Conservation (phyloP, 2,113 vertebrate genomes). For the Phodopus roborovskii region DNA sequence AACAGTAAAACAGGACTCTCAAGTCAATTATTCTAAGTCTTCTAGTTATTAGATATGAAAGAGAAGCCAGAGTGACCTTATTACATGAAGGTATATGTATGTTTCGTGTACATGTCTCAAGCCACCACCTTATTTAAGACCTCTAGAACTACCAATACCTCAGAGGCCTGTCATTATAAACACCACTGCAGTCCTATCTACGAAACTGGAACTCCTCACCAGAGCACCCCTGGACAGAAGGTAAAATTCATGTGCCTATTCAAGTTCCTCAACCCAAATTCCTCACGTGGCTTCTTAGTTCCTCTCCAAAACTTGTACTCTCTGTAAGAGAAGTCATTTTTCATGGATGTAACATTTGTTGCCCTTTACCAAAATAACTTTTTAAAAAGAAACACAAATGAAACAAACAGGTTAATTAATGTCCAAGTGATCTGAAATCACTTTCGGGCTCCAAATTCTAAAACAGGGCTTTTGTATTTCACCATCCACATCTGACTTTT, state of each 20-base stretch:
- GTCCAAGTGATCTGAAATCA: background rate
- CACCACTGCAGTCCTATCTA: too few relatives aligned
- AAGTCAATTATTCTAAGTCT: constrained; percentile 7
- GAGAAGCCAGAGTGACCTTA: too few relatives aligned
- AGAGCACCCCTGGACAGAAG: background rate
- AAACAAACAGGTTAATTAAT: background rate
- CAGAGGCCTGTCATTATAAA: background rate
- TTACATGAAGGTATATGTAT: background rate
- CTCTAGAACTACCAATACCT: background rate
- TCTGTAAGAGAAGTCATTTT: background rate
- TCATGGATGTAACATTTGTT: background rate
- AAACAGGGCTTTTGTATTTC: background rate
- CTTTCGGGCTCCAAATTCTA: background rate
- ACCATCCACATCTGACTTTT: too few relatives aligned
- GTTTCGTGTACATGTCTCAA: background rate
- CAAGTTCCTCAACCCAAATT: background rate
- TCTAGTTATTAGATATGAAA: background rate
- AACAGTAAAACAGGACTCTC: background rate
- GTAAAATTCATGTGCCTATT: background rate
- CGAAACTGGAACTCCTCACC: accelerated
- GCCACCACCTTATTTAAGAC: background rate
- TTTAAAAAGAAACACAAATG: background rate
- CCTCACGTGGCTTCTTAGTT: background rate
- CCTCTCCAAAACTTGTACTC: background rate
- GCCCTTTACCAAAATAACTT: background rate